These are phyloP conservation scores for Phyllostomus discolor DNA, from an alignment of 2,113 vertebrate species.

Conservation along the genomic window DNA sequence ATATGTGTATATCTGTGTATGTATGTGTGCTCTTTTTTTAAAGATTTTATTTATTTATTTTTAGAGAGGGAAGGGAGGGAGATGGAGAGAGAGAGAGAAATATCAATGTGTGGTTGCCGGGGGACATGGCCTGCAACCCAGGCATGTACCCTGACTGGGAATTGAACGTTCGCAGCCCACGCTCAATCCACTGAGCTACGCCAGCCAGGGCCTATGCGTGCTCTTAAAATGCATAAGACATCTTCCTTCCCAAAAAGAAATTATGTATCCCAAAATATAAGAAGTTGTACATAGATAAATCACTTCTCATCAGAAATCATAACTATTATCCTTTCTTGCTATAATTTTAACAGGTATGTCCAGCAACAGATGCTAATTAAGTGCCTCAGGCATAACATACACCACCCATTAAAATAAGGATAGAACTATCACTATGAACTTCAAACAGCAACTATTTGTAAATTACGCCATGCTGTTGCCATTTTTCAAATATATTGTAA, in stretches of 20 bases:
- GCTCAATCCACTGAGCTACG: too few relatives aligned
- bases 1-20: neutral
- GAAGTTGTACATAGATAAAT: neutral
- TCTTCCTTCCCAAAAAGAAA: neutral
- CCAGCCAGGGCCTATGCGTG: neutral
- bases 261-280: neutral
- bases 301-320: neutral
- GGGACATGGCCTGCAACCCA: too few relatives aligned
- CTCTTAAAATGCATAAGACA: neutral
- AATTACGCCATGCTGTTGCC: neutral
- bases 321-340: neutral
- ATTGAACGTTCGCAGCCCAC: too few relatives aligned
- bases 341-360: neutral
- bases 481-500: neutral
- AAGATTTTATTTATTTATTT: too few relatives aligned
- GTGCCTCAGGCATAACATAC: neutral
- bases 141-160: too few relatives aligned
- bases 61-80: too few relatives aligned
- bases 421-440: neutral
- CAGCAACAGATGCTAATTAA: neutral
- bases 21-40: neutral
- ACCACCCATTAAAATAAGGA: neutral
- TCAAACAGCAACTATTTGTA: neutral
- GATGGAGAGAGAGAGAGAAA: too few relatives aligned
- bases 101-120: too few relatives aligned